phyloP scores from a whole-genome alignment of 2,113 vertebrate genomes.

The Nothobranchius kuhntae region DNA sequence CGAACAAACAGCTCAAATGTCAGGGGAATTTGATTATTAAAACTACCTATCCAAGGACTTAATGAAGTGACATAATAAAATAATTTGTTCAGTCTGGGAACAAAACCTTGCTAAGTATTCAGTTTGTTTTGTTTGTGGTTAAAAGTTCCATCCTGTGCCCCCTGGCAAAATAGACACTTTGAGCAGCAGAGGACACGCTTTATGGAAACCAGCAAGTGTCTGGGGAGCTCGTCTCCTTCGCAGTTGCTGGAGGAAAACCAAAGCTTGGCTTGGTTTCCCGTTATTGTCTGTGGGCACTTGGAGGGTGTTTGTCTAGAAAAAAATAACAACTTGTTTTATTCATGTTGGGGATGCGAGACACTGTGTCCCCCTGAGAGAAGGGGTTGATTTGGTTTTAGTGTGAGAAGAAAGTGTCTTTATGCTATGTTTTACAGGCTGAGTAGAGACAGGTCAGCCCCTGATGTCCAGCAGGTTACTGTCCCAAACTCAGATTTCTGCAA shows the following conservation, averaged over 20 bases:
- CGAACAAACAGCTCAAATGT: conserved; percentile 58
- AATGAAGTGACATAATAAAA: conserved; percentile 67
- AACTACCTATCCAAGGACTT: conserved; percentile 59
- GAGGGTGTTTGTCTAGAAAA: conserved; percentile 77
- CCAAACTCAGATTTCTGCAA: conserved; percentile 14
- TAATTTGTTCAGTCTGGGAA: conserved; percentile 54
- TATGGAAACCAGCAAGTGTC: conserved; percentile 61
- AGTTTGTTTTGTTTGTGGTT: conserved; percentile 68
- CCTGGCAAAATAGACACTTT: conserved; percentile 59
- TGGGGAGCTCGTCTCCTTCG: conserved; percentile 67
- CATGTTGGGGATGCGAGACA: conserved; percentile 65
- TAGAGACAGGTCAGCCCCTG: conserved; percentile 6
- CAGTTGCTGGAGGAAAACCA: conserved; percentile 70
- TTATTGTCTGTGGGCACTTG: conserved; percentile 70
- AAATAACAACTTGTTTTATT: conserved; percentile 81
- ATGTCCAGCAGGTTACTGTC: conserved; percentile 11
- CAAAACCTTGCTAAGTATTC: conserved; percentile 53
- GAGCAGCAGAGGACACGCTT: conserved; percentile 58
- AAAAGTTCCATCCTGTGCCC: conserved; percentile 70
- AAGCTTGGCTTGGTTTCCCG: conserved; percentile 56
- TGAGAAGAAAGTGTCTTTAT: conserved; percentile 57
- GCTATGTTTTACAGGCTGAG: conserved; percentile 28
- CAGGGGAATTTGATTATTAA: conserved; percentile 63
- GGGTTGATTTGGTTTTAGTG: conserved; percentile 59
- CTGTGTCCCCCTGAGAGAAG: conserved; percentile 65